Percentiles rank a stretch among this genome's conserved stretches.
These are phyloP conservation scores for Aspidiotus rigidus DNA, from an alignment of 2,888 invertebrate species.

Conservation along the genomic window DNA sequence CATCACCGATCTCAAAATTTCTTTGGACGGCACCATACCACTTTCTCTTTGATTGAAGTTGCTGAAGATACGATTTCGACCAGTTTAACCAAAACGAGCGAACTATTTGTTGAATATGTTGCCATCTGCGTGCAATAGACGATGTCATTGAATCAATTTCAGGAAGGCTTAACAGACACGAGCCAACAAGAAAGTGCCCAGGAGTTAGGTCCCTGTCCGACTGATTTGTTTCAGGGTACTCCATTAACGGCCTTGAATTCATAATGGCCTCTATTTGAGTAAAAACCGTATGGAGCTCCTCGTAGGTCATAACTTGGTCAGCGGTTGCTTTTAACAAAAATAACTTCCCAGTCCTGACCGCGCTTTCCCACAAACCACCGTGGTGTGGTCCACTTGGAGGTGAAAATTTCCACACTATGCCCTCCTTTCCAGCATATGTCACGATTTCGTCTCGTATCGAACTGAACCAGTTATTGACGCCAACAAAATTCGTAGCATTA, in stretches of 20 bases:
- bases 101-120: background rate
- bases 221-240: background rate
- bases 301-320: background rate
- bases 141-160: background rate
- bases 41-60: background rate
- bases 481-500: slow-evolving; percentile 37
- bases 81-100: background rate
- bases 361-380: slow-evolving; percentile 35
- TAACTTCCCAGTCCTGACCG: slow-evolving; percentile 30
- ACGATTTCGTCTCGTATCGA: background rate
- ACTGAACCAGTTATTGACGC: slow-evolving; percentile 22
- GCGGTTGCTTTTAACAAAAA: background rate
- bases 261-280: background rate
- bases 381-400: slow-evolving; percentile 30
- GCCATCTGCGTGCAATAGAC: background rate
- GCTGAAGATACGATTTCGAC: background rate
- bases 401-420: slow-evolving; percentile 38
- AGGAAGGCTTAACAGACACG: background rate
- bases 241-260: slow-evolving; percentile 1
- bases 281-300: slow-evolving; percentile 15
- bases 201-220: background rate
- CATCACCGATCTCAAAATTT: background rate
- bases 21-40: background rate
- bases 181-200: background rate
- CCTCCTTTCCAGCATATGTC: background rate